These are phyloP conservation scores for Diachrysia chrysitis DNA, from an alignment of 2,888 invertebrate genomes.

Conservation along the genomic window DNA sequence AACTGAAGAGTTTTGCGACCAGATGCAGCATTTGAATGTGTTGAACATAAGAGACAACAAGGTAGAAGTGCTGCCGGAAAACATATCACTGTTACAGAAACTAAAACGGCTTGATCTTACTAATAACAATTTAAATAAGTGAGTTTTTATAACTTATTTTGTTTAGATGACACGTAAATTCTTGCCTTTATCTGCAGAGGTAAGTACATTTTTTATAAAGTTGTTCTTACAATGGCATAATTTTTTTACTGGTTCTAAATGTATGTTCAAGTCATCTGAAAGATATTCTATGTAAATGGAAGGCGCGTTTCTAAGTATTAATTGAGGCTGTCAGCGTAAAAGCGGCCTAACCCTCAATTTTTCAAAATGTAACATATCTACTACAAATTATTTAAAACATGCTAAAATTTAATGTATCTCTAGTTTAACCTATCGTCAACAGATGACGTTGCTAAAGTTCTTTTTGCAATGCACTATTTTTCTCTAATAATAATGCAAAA, in stretches of 20 bases:
- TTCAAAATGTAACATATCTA: too few relatives aligned
- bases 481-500: too few relatives aligned
- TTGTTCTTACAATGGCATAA: not conserved
- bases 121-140: conserved; percentile 92
- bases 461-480: too few relatives aligned
- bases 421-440: too few relatives aligned
- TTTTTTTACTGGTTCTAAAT: not conserved
- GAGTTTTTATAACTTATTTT: conserved; percentile 53
- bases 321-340: too few relatives aligned
- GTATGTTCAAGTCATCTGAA: not conserved
- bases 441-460: too few relatives aligned
- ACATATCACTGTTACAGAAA: conserved; percentile 92
- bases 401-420: too few relatives aligned
- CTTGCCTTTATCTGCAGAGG: not conserved
- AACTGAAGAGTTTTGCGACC: conserved; percentile 92
- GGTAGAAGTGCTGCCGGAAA: conserved; percentile 93
- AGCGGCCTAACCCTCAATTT: too few relatives aligned
- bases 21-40: conserved; percentile 92
- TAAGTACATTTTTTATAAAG: not conserved
- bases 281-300: not conserved
- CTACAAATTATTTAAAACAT: too few relatives aligned
- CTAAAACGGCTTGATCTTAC: conserved; percentile 95
- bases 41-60: conserved; percentile 95
- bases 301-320: not conserved
- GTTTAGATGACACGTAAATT: not conserved